Conservation (phyloP, 1,140 invertebrate genomes). For the Euglossa dilemma region DNA sequence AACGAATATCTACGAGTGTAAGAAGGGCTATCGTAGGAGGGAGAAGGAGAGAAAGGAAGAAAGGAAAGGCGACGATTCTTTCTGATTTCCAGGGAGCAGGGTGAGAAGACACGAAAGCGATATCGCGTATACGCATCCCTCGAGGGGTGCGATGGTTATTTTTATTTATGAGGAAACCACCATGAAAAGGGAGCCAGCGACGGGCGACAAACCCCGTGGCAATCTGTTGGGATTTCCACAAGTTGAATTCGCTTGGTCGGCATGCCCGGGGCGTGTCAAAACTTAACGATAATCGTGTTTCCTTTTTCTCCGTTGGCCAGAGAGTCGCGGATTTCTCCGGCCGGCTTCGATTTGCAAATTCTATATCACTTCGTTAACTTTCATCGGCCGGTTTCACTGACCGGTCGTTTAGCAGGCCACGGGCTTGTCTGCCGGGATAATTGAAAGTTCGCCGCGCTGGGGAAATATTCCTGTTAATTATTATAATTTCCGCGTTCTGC, state of each 20-base stretch:
- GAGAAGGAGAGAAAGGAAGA: conserved; percentile 36
- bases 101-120: conserved; percentile 72
- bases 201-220: conserved; percentile 66
- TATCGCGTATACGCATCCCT: conserved; percentile 78
- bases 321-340: not conserved
- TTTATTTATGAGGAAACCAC: conserved; percentile 83
- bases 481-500: not conserved
- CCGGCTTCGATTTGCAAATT: conserved; percentile 36
- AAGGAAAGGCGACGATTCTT: conserved; percentile 72
- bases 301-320: conserved; percentile 50
- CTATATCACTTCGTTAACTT: conserved; percentile 43
- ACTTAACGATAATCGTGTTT: conserved; percentile 72
- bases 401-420: not conserved
- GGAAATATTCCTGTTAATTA: conserved; percentile 31
- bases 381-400: not conserved
- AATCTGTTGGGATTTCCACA: conserved; percentile 81
- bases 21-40: not conserved
- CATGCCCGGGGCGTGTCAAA: conserved; percentile 67
- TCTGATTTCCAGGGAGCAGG: conserved; percentile 71
- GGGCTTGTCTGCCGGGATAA: not conserved
- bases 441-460: conserved; percentile 29
- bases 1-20: not conserved
- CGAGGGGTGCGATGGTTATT: conserved; percentile 79
- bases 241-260: conserved; percentile 78
- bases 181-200: conserved; percentile 78